Percentiles rank a stretch among this genome's conserved stretches.
These are phyloP conservation scores for Tortricodes alternella DNA, from an alignment of 2,888 invertebrate species.

Conservation along the genomic window DNA sequence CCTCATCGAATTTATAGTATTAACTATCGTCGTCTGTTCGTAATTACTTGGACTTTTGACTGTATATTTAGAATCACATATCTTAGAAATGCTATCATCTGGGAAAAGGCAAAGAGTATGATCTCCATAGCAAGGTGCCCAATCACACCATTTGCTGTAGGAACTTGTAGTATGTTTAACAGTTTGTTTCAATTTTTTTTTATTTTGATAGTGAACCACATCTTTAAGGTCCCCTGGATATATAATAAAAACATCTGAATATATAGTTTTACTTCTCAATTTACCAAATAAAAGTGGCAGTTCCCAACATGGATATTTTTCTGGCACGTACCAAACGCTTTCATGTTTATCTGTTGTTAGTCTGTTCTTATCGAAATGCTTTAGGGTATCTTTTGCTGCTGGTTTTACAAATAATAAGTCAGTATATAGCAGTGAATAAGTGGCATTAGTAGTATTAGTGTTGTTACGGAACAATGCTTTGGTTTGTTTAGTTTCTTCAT, in stretches of 20 bases:
- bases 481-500: background rate
- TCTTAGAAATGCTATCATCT: constrained; percentile 44
- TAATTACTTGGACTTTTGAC: constrained; percentile 50
- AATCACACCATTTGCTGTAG: constrained; percentile 61
- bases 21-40: constrained; percentile 58
- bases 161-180: constrained; percentile 15
- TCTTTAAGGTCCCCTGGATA: constrained; percentile 50
- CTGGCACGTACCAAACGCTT: constrained; percentile 63
- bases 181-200: constrained; percentile 24
- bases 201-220: constrained; percentile 36
- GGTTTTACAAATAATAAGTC: constrained; percentile 63
- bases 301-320: constrained; percentile 68
- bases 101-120: constrained; percentile 71
- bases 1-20: constrained; percentile 70
- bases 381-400: constrained; percentile 39
- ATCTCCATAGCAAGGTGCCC: constrained; percentile 68
- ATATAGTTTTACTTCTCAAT: constrained; percentile 39
- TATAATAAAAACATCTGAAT: constrained; percentile 53
- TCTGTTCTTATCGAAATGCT: too few relatives aligned
- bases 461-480: constrained; percentile 8
- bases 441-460: constrained; percentile 1
- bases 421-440: constrained; percentile 32
- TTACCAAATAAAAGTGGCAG: constrained; percentile 64
- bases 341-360: constrained; percentile 21
- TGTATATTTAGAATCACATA: constrained; percentile 54